A percentile compares a stretch with the other conserved stretches of the same genome.
Evolutionary conservation across 2,888 invertebrate genomes (phyloP).

Genomic region (Drosophila birchii): DNA sequence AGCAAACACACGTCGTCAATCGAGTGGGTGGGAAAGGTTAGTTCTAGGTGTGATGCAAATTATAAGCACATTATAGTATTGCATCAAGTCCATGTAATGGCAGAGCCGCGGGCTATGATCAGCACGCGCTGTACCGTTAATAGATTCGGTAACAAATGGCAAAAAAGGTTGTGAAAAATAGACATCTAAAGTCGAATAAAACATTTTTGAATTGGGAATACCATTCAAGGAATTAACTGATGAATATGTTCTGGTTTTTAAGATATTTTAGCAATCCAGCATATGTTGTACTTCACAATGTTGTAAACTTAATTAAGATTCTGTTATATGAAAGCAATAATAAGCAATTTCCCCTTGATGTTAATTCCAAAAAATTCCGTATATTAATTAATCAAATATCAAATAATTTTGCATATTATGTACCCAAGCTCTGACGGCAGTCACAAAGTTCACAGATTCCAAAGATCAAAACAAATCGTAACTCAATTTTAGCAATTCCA

Average conservation of each 20-base stretch:
- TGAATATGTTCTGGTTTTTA: neutral
- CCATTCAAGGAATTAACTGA: neutral
- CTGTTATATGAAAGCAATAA: neutral
- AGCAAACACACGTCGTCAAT: slow-evolving; percentile 15
- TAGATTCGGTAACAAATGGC: slow-evolving; percentile 10
- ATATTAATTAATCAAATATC: slow-evolving; percentile 14
- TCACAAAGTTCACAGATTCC: slow-evolving; percentile 51
- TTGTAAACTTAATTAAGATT: neutral
- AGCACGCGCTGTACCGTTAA: slow-evolving; percentile 43
- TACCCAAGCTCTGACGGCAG: slow-evolving; percentile 37
- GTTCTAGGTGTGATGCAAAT: slow-evolving; percentile 48
- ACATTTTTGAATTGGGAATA: neutral
- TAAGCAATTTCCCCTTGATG: neutral
- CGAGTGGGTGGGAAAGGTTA: slow-evolving; percentile 29
- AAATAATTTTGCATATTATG: slow-evolving; percentile 15
- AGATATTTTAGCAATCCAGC: neutral
- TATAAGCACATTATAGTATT: slow-evolving; percentile 42
- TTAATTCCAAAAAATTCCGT: slow-evolving; percentile 1
- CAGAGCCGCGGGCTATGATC: slow-evolving; percentile 34
- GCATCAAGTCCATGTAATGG: slow-evolving; percentile 37
- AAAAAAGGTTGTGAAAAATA: neutral
- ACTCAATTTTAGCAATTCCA: slow-evolving; percentile 19
- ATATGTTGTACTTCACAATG: neutral
- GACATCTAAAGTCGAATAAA: neutral
- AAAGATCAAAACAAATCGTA: slow-evolving; percentile 34